Conservation (phyloP, 2,797 vertebrate species). For the Hydrophis major region DNA sequence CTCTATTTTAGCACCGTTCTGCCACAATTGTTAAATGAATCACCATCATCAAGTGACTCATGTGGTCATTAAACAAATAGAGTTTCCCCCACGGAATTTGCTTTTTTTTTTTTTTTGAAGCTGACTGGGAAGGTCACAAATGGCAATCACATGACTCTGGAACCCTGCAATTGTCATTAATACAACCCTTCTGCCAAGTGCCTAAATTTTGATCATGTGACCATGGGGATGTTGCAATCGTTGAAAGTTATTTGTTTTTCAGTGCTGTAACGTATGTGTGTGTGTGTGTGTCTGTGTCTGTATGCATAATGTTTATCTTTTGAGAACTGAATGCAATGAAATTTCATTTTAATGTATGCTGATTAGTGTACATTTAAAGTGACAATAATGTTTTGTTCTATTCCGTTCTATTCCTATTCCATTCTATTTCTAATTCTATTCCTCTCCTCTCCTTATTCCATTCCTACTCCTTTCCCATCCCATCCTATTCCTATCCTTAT, state of each 20-base stretch:
- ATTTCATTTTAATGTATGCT: too few relatives aligned
- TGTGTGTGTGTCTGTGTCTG: accelerated
- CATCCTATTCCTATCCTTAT: too few relatives aligned
- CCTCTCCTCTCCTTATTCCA: too few relatives aligned
- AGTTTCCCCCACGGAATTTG: not conserved
- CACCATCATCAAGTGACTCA: not conserved
- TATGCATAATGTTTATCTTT: too few relatives aligned
- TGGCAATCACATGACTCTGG: not conserved
- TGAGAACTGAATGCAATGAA: too few relatives aligned
- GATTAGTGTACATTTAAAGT: too few relatives aligned
- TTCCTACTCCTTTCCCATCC: too few relatives aligned
- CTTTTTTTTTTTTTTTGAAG: not conserved
- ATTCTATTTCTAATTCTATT: too few relatives aligned
- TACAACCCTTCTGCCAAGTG: not conserved
- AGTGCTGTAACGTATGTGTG: not conserved
- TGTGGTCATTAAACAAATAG: not conserved
- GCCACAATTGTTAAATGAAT: not conserved
- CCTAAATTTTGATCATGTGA: not conserved
- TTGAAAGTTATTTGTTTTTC: not conserved
- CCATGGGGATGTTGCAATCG: not conserved
- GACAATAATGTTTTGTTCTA: too few relatives aligned
- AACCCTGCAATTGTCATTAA: not conserved
- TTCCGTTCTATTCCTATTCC: too few relatives aligned
- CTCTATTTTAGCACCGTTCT: not conserved
- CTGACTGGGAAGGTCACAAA: not conserved